Conservation (phyloP, 2,113 vertebrate species). For the Atrichornis clamosus region DNA sequence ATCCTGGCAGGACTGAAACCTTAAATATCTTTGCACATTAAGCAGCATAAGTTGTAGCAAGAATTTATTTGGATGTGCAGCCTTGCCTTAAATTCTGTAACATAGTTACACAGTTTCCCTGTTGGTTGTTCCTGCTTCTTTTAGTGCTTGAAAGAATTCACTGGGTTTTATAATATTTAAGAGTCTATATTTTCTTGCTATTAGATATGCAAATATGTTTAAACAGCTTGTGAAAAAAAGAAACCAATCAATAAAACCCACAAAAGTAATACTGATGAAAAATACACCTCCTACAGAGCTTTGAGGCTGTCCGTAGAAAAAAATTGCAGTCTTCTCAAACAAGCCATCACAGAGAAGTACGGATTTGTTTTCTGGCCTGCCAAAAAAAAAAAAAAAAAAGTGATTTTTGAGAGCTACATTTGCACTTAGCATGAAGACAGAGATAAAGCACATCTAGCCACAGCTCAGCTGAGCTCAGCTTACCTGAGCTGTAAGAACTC, state of each 20-base stretch:
- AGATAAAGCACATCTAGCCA: neutral
- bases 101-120: neutral
- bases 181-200: neutral
- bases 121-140: neutral
- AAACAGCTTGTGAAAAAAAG: neutral
- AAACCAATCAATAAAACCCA: neutral
- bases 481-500: neutral
- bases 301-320: neutral
- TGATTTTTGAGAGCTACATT: neutral
- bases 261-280: neutral
- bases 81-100: neutral
- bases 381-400: neutral
- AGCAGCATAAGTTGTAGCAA: neutral
- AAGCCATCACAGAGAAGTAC: neutral
- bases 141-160: neutral
- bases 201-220: neutral
- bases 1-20: neutral
- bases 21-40: neutral
- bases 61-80: neutral
- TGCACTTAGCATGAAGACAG: neutral
- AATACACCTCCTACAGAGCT: neutral
- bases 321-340: neutral
- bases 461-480: neutral
- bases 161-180: neutral
- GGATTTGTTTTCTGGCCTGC: neutral